Evolutionary conservation across 2,888 invertebrate species (phyloP).

Genomic region (Cephus sareptanus): DNA sequence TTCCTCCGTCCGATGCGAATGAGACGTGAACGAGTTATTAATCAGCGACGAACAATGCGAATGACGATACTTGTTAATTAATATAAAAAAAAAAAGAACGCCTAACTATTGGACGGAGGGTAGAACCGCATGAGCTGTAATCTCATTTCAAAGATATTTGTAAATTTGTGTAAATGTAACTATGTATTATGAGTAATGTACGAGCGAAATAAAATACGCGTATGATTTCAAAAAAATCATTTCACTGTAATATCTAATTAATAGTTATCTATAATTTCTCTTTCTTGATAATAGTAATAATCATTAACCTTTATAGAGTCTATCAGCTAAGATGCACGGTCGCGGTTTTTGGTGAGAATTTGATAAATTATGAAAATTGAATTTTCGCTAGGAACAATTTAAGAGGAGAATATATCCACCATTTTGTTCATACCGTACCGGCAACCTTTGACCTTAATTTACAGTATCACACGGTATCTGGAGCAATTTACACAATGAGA

Average conservation of each 20-base stretch:
- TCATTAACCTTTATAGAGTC: too few species aligned
- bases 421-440: background rate
- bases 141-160: slow-evolving; percentile 55
- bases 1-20: slow-evolving; percentile 13
- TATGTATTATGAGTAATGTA: slow-evolving; percentile 48
- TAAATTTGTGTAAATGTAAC: slow-evolving; percentile 61
- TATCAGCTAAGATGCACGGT: too few species aligned
- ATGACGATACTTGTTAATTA: slow-evolving; percentile 3
- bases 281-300: too few species aligned
- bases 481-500: background rate
- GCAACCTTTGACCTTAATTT: background rate
- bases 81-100: background rate
- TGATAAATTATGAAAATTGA: too few species aligned
- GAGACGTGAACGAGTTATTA: background rate
- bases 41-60: background rate
- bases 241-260: background rate
- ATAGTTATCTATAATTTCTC: background rate
- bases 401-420: background rate
- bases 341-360: too few species aligned
- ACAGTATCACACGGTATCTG: background rate
- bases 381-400: too few species aligned
- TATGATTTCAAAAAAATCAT: slow-evolving; percentile 33
- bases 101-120: slow-evolving; percentile 16
- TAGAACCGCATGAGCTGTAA: slow-evolving; percentile 31
- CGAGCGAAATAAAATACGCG: slow-evolving; percentile 43